Evolutionary conservation across 2,888 invertebrate species (phyloP).

Genomic region (Eupithecia inturbata): DNA sequence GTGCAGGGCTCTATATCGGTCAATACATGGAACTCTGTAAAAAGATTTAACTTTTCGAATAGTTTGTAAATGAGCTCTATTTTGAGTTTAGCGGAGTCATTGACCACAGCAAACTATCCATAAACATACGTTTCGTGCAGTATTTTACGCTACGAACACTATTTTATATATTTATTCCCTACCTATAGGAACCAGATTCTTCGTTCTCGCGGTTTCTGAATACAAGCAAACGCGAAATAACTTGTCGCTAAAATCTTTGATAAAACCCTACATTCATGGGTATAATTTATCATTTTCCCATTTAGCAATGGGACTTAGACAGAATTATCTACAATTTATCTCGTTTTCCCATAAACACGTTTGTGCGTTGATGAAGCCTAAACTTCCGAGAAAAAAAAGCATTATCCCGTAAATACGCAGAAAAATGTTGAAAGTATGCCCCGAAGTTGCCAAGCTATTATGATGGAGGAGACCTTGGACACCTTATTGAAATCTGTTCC

Average conservation of each 20-base stretch:
- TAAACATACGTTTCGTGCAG: not conserved
- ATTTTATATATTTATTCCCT: not conserved
- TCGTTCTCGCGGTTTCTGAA: not conserved
- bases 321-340: no score
- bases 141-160: not conserved
- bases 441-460: no score
- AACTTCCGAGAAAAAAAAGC: not conserved
- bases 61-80: not conserved
- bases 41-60: not conserved
- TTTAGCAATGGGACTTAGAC: not conserved
- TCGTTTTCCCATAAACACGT: no score
- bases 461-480: no score
- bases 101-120: not conserved
- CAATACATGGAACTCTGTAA: not conserved
- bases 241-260: not conserved
- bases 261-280: no score
- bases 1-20: not conserved
- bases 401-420: not conserved
- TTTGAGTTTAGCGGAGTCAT: not conserved
- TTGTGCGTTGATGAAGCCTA: no score
- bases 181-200: not conserved
- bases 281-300: not conserved
- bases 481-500: no score
- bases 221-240: not conserved
- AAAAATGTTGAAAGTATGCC: no score